Percentiles rank a stretch among this genome's conserved stretches.
Conservation (phyloP, 2,113 vertebrate genomes). For the Cranoglanis bouderius region DNA sequence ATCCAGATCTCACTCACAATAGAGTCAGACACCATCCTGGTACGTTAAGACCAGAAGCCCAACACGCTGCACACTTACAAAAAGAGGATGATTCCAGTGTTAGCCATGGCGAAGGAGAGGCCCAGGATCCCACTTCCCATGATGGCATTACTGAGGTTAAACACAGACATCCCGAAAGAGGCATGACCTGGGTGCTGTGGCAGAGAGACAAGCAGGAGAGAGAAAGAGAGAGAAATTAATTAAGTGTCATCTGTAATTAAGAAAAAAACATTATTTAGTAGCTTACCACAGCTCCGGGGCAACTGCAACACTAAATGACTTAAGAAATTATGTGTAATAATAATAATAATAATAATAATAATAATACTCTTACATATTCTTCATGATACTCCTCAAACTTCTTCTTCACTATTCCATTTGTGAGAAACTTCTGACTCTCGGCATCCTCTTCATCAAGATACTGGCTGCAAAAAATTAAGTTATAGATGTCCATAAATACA, state of each 20-base stretch:
- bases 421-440: slow-evolving; percentile 91
- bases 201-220: slow-evolving; percentile 30
- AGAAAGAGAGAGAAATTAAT: slow-evolving; percentile 42
- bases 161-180: slow-evolving; percentile 94
- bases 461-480: slow-evolving; percentile 69
- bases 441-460: slow-evolving; percentile 82
- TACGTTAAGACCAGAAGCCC: background rate
- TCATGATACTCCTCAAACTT: slow-evolving; percentile 86
- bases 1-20: background rate
- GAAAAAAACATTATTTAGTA: background rate
- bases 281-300: background rate
- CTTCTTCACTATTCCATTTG: slow-evolving; percentile 84
- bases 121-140: slow-evolving; percentile 98
- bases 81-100: slow-evolving; percentile 93
- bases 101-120: slow-evolving; percentile 95
- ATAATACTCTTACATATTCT: slow-evolving; percentile 85
- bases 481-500: background rate
- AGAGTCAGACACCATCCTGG: background rate
- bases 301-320: background rate
- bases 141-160: slow-evolving; percentile 97
- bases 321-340: background rate
- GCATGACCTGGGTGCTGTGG: slow-evolving; percentile 85
- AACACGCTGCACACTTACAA: slow-evolving; percentile 75
- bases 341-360: background rate
- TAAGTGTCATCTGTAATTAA: background rate